Evolutionary conservation across 1,140 invertebrate species (phyloP), one percentile per base, ranked within the genome.

Genomic region (Anoplolepis gracilipes): DNA sequence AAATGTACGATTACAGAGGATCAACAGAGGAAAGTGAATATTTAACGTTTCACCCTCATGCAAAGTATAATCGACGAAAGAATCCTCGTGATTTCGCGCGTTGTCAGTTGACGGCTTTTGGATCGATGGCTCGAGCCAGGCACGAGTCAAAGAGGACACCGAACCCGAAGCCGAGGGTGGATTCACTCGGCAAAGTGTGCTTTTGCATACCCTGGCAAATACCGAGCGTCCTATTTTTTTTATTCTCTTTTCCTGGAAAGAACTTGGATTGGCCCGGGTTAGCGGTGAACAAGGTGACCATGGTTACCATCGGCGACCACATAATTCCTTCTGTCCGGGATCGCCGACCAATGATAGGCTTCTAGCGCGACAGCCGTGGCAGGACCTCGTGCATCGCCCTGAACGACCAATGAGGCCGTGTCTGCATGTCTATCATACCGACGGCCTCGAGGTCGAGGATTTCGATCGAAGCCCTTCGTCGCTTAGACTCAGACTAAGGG

Each of bases 381-480:
- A 22, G 61, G 42, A 69, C 30, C 39, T 69, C 53, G 49, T 28
- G 19, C 46, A 69, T 46, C 62, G 46, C 39, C 39, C 22, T 62
- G 30, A 8, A 76, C 55, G 49, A 76, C 82, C 82, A 85, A 85
- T 85, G 62, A 39, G 55, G n/a, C 36, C n/a, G 7, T 25, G 46
- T 13, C 22, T 16, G n/a, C 55, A 25, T 82, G 10, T 3, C 10
- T 53, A 22, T 61, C 10, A 5, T 73, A 19, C 22, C 19, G 33
- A 36, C 16, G 1, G 22, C 73, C 22, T 55, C 72, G 53, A 64
- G 30, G 28, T 7, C 77, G 76, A 65, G 70, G 70, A 85, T 82
- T 85, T 81, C 84, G 84, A 81, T 81, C 84, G 84, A 85, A 85
- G 46, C 53, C 36, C 46, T 46, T 36, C 49, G 62, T 36, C n/a